Percentiles rank a stretch among this genome's conserved stretches.
phyloP scores from a whole-genome alignment of 2,797 vertebrate genomes.

The Masticophis lateralis region DNA sequence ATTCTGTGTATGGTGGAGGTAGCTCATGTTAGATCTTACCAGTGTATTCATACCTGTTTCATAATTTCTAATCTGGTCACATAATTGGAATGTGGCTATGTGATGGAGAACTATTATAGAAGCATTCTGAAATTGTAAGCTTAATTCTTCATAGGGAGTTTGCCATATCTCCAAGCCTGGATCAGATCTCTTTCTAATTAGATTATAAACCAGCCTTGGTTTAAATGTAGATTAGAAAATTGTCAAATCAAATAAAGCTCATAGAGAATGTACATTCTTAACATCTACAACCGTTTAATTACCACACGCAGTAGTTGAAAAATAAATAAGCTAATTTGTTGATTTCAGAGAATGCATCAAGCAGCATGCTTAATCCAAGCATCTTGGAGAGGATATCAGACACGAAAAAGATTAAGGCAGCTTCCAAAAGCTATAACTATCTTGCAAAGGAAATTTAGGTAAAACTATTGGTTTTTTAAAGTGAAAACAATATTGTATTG shows the following conservation, averaged over 20 bases:
- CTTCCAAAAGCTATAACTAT: conserved; percentile 80
- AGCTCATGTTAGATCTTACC: not conserved
- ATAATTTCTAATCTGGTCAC: conserved; percentile 24
- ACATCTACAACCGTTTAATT: not conserved
- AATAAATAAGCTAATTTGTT: conserved; percentile 27
- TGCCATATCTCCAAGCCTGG: not conserved
- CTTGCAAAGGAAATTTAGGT: conserved; percentile 91
- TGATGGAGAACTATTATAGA: not conserved
- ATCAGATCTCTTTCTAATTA: not conserved
- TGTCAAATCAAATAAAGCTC: not conserved
- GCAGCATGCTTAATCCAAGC: conserved; percentile 89
- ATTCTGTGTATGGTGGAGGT: conserved; percentile 17
- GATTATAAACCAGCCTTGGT: not conserved
- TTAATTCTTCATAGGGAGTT: not conserved
- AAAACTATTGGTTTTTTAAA: conserved; percentile 31
- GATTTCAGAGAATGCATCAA: conserved; percentile 74
- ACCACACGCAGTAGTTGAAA: not conserved
- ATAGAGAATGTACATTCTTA: not conserved
- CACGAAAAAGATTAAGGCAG: conserved; percentile 82
- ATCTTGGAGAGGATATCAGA: conserved; percentile 84
- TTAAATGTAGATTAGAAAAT: not conserved
- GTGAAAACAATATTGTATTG: not conserved
- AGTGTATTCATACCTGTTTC: not conserved
- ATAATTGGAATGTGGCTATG: not conserved
- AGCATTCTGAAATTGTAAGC: not conserved